Evolutionary conservation across 2,888 invertebrate genomes (phyloP).

Genomic region (Limenitis arthemis): DNA sequence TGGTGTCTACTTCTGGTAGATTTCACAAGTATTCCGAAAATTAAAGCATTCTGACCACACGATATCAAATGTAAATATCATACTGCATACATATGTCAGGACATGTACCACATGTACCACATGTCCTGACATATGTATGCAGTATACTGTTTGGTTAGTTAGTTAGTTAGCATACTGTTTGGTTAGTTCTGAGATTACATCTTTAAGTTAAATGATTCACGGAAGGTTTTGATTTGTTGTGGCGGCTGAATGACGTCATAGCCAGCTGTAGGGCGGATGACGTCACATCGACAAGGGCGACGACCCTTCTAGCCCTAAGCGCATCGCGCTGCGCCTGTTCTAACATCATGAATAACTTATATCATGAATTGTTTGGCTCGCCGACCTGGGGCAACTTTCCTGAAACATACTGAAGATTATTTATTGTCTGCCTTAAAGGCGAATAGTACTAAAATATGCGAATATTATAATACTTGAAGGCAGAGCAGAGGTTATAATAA

Average conservation of each 20-base stretch:
- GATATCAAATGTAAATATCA: constrained; percentile 50
- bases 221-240: constrained; percentile 47
- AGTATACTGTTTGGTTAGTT: constrained; percentile 32
- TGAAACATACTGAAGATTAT: constrained; percentile 27
- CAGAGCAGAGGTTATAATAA: no score
- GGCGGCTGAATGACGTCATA: constrained; percentile 56
- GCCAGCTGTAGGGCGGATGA: constrained; percentile 69
- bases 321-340: constrained; percentile 38
- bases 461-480: no score
- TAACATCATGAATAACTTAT: constrained; percentile 61
- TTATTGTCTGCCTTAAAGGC: constrained; percentile 11
- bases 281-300: constrained; percentile 58
- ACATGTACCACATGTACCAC: no score
- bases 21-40: constrained; percentile 42
- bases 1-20: not conserved
- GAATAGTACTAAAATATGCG: not conserved
- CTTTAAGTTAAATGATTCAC: constrained; percentile 42
- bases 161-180: constrained; percentile 50
- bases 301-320: constrained; percentile 52
- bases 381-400: constrained; percentile 63
- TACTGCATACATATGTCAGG: constrained; percentile 3
- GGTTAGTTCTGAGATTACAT: constrained; percentile 43
- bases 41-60: constrained; percentile 43
- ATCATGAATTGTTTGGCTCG: constrained; percentile 38
- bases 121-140: not conserved